These are phyloP conservation scores for Lycophotia porphyrea DNA, from an alignment of 2,888 invertebrate species.

Conservation along the genomic window DNA sequence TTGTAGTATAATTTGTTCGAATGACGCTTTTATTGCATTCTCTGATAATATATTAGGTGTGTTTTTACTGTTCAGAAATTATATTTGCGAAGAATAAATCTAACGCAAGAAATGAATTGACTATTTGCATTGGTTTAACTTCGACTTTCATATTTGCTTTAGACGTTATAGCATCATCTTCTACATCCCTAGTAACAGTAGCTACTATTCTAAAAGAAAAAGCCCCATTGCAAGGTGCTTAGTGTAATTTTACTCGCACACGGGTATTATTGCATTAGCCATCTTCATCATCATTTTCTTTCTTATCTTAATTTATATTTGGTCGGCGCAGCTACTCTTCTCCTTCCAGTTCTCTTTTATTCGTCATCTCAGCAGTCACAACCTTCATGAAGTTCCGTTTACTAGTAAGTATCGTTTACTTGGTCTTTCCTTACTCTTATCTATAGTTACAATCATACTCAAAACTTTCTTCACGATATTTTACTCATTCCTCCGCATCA, in stretches of 20 bases:
- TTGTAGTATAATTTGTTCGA: slow-evolving; percentile 58
- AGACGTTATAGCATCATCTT: not conserved
- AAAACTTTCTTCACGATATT: not conserved
- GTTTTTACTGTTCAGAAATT: slow-evolving; percentile 49
- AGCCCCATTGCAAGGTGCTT: not conserved
- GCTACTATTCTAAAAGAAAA: not conserved
- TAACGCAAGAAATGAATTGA: slow-evolving; percentile 2
- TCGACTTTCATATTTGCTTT: not conserved
- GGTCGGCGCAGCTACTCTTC: not conserved
- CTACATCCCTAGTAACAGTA: not conserved
- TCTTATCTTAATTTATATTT: not conserved
- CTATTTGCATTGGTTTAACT: not conserved
- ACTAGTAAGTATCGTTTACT: not conserved
- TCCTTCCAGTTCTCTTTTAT: not conserved
- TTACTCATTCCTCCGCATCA: not conserved
- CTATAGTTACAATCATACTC: not conserved
- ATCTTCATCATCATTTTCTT: not conserved
- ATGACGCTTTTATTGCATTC: slow-evolving; percentile 56
- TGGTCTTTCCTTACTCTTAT: not conserved
- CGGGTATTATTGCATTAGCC: not conserved
- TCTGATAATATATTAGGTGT: slow-evolving; percentile 53
- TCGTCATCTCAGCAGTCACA: not conserved
- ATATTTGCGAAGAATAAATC: slow-evolving; percentile 3
- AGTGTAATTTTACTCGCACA: not conserved
- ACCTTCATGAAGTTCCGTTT: not conserved